Evolutionary conservation across 1,140 invertebrate species (phyloP), one percentile per base, ranked within the genome.

Genomic region (Drosophila bocqueti): DNA sequence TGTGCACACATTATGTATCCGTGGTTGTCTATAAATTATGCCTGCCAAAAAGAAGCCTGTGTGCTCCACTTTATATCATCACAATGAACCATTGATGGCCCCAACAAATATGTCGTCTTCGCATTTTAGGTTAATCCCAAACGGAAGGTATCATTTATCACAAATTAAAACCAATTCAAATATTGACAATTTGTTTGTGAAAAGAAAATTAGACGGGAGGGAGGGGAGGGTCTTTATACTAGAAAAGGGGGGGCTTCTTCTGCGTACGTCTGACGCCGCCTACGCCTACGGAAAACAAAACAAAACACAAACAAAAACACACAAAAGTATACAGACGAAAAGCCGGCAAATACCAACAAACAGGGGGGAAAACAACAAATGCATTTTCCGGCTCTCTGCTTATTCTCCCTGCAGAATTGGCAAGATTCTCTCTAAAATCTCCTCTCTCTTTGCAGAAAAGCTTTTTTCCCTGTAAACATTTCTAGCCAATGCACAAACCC

Each of bases 131-230:
- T 74, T 82, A 77, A 81, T 82, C 67, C 64, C 31, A 63, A 83
- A 52, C 62, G 80, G 58, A 79, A 71, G 59, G 59, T 76, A 64
- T 83, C 82, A 79, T 83, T 71, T 83, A 83, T 79, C 65, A 76
- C 58, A 83, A 71, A 83, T 83, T 83, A 79, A 82, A 79, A 71
- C 50, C 45, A 73, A 38, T 43, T 69, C 62, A 83, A 83, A 83
- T 83, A 83, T 83, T 83, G 76, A 83, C 69, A 83, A 58, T 76
- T 67, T 61, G 38, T 79, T 74, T 40, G 36, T 40, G 54, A 57
- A 57, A 57, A 57, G 21, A 57, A 57, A 40, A 50, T 47, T 15
- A 16, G 24, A 24, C 3, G 24, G 24, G 24, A 24, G 24, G 24
- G 26, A 54, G 54, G 15, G 42, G 31, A n/a, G 24, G 18, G n/a